These are phyloP conservation scores for Panopea generosa DNA, from an alignment of 2,888 invertebrate species.

Conservation along the genomic window DNA sequence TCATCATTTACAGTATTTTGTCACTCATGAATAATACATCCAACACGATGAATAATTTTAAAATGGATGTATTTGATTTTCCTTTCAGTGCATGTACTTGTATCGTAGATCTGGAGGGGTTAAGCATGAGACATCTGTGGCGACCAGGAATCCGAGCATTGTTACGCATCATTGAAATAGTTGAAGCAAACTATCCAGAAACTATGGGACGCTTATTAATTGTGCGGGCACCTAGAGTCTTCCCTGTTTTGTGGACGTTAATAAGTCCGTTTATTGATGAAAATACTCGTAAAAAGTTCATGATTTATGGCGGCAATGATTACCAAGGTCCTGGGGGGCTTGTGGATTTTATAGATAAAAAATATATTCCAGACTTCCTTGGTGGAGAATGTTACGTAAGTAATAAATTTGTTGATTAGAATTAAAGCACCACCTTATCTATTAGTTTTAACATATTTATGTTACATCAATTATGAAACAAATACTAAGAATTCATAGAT, in stretches of 20 bases:
- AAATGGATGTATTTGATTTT: no score
- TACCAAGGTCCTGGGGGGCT: slow-evolving; percentile 93
- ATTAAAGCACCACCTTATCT: no score
- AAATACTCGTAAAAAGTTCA: slow-evolving; percentile 95
- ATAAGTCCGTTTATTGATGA: slow-evolving; percentile 98
- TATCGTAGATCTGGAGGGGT: slow-evolving; percentile 95
- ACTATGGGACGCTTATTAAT: slow-evolving; percentile 96
- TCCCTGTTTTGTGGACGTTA: slow-evolving; percentile 97
- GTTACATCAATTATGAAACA: no score
- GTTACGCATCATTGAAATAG: slow-evolving; percentile 91
- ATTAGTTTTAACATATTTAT: no score
- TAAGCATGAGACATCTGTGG: slow-evolving; percentile 98
- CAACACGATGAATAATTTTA: no score
- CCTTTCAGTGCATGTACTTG: slow-evolving; percentile 92
- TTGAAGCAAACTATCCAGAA: slow-evolving; percentile 97
- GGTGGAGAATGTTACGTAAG: slow-evolving; percentile 95
- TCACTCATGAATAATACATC: no score
- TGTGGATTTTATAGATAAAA: slow-evolving; percentile 93
- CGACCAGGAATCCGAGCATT: slow-evolving; percentile 92
- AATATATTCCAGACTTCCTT: slow-evolving; percentile 95
- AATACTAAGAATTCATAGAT: no score
- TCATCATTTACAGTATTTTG: no score
- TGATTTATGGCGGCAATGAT: slow-evolving; percentile 96
- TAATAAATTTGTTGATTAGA: no score
- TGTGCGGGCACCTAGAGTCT: slow-evolving; percentile 96